Base-by-base conservation (phyloP, 2,888 invertebrate genomes). In the Drosophila melanocephala region DNA sequence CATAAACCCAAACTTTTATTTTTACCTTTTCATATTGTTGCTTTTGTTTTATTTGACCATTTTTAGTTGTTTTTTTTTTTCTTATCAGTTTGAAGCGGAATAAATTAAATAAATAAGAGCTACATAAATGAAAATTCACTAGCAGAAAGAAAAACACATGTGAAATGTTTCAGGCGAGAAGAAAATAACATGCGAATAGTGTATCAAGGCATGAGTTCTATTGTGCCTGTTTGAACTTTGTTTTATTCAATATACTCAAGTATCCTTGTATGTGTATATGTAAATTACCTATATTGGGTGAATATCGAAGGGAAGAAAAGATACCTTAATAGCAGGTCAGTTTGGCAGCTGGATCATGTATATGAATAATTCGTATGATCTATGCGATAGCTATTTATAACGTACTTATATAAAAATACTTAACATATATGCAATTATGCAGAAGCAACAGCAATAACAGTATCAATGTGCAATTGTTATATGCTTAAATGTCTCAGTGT, bases 401-500 rank as follows among this genome's bases (percentile, higher is more conserved):
- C 51, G 65, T 67, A 79, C 60, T 76, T 55, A 75, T 64, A 70
- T 66, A 73, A 6, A 67, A n/a, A 39, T 57, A 39, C 47, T 70
- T 62, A 75, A 59, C 63, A 78, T 79, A 79, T 42, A 57, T 37
- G 75, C 75, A 79, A 65, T 69, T 61, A 57, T 68, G 60, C 75
- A 75, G 75, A 80, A 61, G 63, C 66, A 75, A 75, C 81, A 72
- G 66, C 72, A 81, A 73, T 64, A 79, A 70, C 69, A 70, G 42
- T 77, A 79, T 79, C 81, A 62, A 70, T 79, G 76, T 81, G 77
- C 77, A 77, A 79, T 77, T 81, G 79, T 81, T 79, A 76, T 77
- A 53, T 53, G 50, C 26, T 19, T 75, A 66, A 65, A 74, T 80
- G 64, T 80, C 73, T 79, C 65, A 61, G 77, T 80, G 79, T 73